Base-by-base conservation (phyloP, 1,140 invertebrate genomes). In the Scaptomyza montana region DNA sequence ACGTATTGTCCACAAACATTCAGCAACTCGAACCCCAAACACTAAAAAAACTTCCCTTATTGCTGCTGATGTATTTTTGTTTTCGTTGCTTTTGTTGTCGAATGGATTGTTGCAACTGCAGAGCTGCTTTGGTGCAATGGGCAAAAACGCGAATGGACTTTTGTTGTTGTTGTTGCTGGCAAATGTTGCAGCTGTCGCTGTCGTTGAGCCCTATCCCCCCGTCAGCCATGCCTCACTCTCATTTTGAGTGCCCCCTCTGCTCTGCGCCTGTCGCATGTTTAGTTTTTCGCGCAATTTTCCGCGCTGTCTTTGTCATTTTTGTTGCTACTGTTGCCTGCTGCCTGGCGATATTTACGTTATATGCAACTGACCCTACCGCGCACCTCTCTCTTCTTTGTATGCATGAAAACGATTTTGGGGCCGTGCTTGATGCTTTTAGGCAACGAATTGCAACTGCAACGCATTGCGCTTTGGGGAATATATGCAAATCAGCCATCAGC, bases 211-310 rank as follows among this genome's bases (percentile, higher is more conserved):
- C 43, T 7, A 9, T 16, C 16, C 16, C 16, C 16, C 1, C 16
- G 16, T 16, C 16, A 16, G 16, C 16, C 1, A 16, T 16, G 16
- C 16, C 16, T 16, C 1, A 2, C 36, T 6, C 16, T 33, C 30
- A 33, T 33, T 33, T 33, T 21, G 12, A 12, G 3, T 16, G 7
- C 33, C 13, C n/a, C 56, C 59, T 45, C 45, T 61, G 53, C 59
- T 45, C 45, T 61, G 53, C 41, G 66, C 41, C 33, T 47, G 33
- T 50, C 46, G 67, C 77, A 70, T 77, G 85, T 89, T 87, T 87
- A 87, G 84, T 87, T 87, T 87, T 87, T 87, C 85, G 84, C 84
- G 84, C 76, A 82, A 89, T 87, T 87, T 87, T 87, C 84, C 84
- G 84, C 84, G 84, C 28, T 79, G 82, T 73, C 70, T 85, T 86